Base-by-base conservation (phyloP, 2,888 invertebrate species). In the Tipula confusa region DNA sequence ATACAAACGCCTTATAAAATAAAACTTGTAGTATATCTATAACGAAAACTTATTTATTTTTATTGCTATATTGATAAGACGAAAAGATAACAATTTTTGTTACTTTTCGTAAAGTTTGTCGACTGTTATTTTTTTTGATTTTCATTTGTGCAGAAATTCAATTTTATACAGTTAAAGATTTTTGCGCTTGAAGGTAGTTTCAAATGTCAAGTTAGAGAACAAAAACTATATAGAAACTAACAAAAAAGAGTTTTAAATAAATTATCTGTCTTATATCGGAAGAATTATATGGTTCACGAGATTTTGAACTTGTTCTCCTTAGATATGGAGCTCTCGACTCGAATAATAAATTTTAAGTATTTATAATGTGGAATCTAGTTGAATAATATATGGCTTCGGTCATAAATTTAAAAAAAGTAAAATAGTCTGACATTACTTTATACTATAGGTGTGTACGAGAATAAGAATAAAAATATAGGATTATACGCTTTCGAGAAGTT, bases 221-320 rank as follows among this genome's bases (percentile, higher is more conserved):
- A 0, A 24, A 64, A 64, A 64, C n/a, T n/a, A n/a, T n/a, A 43
- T 43, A 43, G 15, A 43, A 43, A n/a, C 43, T n/a, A 43, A 43
- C 43, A n/a, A 24, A 64, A 64, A 64, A 64, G 24, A 64, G 64
- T 64, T 64, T 64, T 64, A 64, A 64, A 64, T 64, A 64, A 24
- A 64, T 64, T 64, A 64, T 64, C 64, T 64, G 64, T 64, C 64
- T 64, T 64, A 64, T 64, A 64, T 64, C 64, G 64, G 24, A 24
- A 24, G 64, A 64, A 24, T 64, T 64, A 64, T 64, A 9, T 11
- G 64, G 64, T 64, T 64, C 64, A 64, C 24, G 64, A 24, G 64
- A 64, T 64, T 64, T 64, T 64, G 24, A 64, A 64, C 64, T 64
- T 64, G 9, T 24, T 64, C 64, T 11, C 24, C 11, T 5, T 43